Evolutionary conservation across 2,113 vertebrate genomes (phyloP).

Genomic region (Sminthopsis crassicaudata): DNA sequence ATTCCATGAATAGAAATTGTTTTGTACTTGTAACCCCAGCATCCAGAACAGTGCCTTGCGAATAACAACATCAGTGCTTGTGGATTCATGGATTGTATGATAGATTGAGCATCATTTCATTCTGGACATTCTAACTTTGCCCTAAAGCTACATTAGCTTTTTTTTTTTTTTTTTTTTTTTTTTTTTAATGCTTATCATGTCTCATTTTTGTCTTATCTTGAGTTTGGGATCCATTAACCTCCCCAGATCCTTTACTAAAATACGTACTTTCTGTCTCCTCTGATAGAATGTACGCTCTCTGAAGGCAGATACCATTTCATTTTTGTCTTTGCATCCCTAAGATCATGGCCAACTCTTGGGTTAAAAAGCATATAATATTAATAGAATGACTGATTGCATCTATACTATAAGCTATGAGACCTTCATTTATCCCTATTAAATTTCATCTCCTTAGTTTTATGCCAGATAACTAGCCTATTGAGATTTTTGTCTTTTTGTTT

Average conservation of each 20-base stretch:
- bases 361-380: neutral
- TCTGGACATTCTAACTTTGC: neutral
- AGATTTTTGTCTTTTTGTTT: no score
- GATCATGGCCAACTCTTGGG: neutral
- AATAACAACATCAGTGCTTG: neutral
- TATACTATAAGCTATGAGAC: no score
- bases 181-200: neutral
- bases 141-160: neutral
- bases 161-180: no score
- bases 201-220: neutral
- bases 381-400: neutral
- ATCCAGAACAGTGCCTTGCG: neutral
- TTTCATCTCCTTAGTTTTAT: no score
- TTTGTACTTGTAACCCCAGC: neutral
- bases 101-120: neutral
- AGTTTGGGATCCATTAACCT: neutral
- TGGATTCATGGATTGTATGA: neutral
- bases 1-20: neutral
- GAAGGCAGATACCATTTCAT: neutral
- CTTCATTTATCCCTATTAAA: no score
- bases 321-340: neutral
- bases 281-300: neutral
- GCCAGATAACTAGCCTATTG: no score
- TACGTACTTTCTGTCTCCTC: neutral
- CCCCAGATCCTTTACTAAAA: neutral